These are phyloP conservation scores for Cyrtorhinus lividipennis DNA, from an alignment of 1,140 invertebrate genomes.

Conservation along the genomic window DNA sequence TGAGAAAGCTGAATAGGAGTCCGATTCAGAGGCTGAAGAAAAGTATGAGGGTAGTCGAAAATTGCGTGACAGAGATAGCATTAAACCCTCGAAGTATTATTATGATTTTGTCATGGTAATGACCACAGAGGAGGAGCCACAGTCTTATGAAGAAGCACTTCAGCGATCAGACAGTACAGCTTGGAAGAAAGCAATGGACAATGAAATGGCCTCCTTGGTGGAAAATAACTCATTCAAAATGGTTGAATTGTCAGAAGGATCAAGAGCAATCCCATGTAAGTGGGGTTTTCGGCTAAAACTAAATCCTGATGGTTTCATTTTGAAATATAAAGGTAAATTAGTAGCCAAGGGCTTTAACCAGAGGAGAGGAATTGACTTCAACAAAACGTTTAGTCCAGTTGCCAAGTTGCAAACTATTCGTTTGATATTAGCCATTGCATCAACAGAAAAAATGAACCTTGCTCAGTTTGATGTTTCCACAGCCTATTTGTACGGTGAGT, in stretches of 20 bases:
- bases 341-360: neutral
- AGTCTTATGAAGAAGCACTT: neutral
- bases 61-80: neutral
- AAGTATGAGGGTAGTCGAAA: neutral
- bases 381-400: conserved; percentile 28
- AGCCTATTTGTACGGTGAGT: conserved; percentile 25
- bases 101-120: neutral
- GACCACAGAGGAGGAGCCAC: neutral
- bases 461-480: conserved; percentile 22
- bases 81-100: neutral
- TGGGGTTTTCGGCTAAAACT: neutral
- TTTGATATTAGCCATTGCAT: conserved; percentile 26
- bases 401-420: conserved; percentile 25
- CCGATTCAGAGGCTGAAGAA: neutral
- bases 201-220: neutral
- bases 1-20: neutral
- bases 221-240: neutral
- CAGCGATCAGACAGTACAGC: neutral
- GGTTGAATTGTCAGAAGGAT: neutral
- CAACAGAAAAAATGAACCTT: conserved; percentile 23
- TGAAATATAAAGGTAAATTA: neutral
- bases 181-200: conserved; percentile 1
- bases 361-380: conserved; percentile 14
- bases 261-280: neutral
- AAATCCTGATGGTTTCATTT: neutral